phyloP scores from a whole-genome alignment of 2,888 invertebrate genomes.

The Noctua janthina region DNA sequence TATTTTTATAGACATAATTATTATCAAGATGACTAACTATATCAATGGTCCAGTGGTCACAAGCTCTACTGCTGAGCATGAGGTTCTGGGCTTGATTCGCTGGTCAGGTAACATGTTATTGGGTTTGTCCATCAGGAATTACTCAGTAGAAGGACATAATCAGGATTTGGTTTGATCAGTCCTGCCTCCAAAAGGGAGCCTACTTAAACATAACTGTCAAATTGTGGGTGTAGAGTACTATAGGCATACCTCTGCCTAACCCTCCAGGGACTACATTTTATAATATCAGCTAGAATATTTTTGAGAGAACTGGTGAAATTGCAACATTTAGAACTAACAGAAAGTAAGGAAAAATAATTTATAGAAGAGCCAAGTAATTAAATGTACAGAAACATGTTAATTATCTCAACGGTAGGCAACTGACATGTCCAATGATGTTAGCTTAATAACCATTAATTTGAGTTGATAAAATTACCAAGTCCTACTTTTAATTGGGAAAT shows the following conservation, averaged over 20 bases:
- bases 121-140: background rate
- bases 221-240: background rate
- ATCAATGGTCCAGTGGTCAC: background rate
- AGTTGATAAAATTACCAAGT: background rate
- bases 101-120: background rate
- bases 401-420: constrained; percentile 5
- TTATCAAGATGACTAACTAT: background rate
- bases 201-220: background rate
- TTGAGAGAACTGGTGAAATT: background rate
- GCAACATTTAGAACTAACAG: background rate
- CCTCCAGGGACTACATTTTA: background rate
- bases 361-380: background rate
- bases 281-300: background rate
- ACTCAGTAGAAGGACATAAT: background rate
- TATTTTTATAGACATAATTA: background rate
- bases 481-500: background rate
- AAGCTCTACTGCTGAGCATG: background rate
- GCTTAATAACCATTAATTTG: constrained; percentile 23
- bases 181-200: background rate
- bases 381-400: constrained; percentile 31
- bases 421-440: background rate
- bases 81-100: background rate
- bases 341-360: background rate
- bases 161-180: background rate
- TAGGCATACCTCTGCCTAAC: background rate